Evolutionary conservation across 2,888 invertebrate genomes (phyloP).

Genomic region (Molanna angustata): DNA sequence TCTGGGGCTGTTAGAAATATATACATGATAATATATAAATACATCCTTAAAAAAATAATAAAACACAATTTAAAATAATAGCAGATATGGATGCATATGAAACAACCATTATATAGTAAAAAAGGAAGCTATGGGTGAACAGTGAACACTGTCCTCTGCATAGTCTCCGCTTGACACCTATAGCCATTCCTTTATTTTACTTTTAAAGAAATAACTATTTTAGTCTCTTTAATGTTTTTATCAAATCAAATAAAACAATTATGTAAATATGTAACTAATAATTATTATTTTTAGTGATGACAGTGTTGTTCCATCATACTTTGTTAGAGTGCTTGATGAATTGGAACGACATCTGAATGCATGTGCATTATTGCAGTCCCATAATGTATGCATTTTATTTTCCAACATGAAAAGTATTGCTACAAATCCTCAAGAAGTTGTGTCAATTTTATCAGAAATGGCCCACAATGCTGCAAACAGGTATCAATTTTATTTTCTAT

Average conservation of each 20-base stretch:
- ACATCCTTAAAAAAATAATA: too few species aligned
- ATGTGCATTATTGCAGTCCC: slow-evolving; percentile 49
- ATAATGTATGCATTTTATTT: slow-evolving; percentile 48
- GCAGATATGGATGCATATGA: too few species aligned
- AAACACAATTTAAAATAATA: too few species aligned
- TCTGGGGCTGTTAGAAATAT: too few species aligned
- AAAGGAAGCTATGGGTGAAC: too few species aligned
- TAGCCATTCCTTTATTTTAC: too few species aligned
- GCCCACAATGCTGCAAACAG: slow-evolving; percentile 40
- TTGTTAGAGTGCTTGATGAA: slow-evolving; percentile 50
- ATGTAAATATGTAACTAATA: neutral
- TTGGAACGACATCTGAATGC: slow-evolving; percentile 52
- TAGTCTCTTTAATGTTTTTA: too few species aligned
- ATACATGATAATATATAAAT: too few species aligned
- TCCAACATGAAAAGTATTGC: slow-evolving; percentile 40
- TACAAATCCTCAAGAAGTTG: slow-evolving; percentile 36
- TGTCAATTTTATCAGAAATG: slow-evolving; percentile 44
- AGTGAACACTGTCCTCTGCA: too few species aligned
- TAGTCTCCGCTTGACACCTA: too few species aligned
- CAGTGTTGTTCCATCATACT: slow-evolving; percentile 42
- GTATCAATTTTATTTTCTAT: slow-evolving; percentile 20
- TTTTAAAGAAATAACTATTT: too few species aligned
- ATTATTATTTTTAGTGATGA: slow-evolving; percentile 39
- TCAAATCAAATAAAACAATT: neutral
- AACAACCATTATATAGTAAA: too few species aligned